Percentiles rank a stretch among this genome's conserved stretches.
phyloP scores from a whole-genome alignment of 2,113 vertebrate species.

The Amphiprion percula region DNA sequence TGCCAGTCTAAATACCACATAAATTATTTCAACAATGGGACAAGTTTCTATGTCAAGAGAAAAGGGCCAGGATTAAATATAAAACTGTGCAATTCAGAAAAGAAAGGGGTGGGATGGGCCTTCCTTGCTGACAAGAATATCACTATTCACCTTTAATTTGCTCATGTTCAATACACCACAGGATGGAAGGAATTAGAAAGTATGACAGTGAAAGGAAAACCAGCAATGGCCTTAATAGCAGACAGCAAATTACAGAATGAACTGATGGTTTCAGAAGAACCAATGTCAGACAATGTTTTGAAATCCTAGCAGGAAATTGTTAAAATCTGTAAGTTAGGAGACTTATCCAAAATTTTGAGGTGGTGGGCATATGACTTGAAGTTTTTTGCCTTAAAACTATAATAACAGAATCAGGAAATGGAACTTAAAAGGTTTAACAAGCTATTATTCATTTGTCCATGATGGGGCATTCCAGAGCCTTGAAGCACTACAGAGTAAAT shows the following conservation, averaged over 20 bases:
- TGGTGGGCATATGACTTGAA: constrained; percentile 3
- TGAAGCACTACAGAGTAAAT: not conserved
- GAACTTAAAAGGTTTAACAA: not conserved
- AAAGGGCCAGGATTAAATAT: constrained; percentile 8
- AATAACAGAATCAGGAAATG: not conserved
- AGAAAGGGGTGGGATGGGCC: not conserved
- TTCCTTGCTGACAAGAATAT: not conserved
- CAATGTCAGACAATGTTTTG: not conserved
- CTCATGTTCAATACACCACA: not conserved
- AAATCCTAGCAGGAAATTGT: not conserved
- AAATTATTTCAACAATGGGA: not conserved
- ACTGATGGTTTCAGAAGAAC: fast-evolving
- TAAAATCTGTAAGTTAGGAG: not conserved
- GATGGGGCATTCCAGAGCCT: not conserved
- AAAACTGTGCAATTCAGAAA: not conserved
- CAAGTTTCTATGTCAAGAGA: not conserved
- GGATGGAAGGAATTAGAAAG: constrained; percentile 20
- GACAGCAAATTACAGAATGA: not conserved
- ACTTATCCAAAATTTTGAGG: not conserved
- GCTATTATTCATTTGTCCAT: not conserved
- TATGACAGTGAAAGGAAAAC: not conserved
- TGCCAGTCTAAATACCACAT: not conserved
- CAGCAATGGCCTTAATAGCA: not conserved
- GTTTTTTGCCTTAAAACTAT: not conserved
- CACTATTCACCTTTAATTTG: not conserved